Evolutionary conservation across 2,113 vertebrate genomes (phyloP), one percentile per base, ranked within the genome.

Genomic region (Elachura formosa): DNA sequence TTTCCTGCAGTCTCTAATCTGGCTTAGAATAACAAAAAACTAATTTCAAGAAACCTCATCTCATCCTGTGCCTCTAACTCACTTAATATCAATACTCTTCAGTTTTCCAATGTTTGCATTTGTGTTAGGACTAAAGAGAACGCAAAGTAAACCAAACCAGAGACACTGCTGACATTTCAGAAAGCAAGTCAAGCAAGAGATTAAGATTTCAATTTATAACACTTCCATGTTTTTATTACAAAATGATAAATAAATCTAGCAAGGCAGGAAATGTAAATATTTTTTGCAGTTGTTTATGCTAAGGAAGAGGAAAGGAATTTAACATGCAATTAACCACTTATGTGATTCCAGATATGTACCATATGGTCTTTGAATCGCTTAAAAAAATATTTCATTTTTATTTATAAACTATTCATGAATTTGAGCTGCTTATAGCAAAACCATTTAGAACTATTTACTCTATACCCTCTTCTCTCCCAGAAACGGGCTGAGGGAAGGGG

Each of bases 311-410:
- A 97, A 97, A 98, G 97, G 98, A 98, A 98, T 98, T 98, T 97
- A 97, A 96, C 97, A 96, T 95, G 94, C 96, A 97, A 98, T 98
- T 98, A 98, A 97, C 97, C 97, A 98, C 98, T 98, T 98, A 97
- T 94, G 96, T 97, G 98, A 97, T 94, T 96, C 94, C 52, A 95
- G 97, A 98, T 93, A 96, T 12, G 59, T 91, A 96, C 97, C 98
- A 98, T 96, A 97, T 98, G 98, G 95, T 91, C 79, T 90, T 79
- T 67, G 64, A 87, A 84, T 90, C 84, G 68, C 61, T 94, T 91
- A 84, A 87, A 92, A 86, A 96, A 96, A 90, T 72, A 93, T 67
- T 94, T 93, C 43, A 78, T 62, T 84, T 81, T 91, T 75, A 79
- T 84, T 90, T 90, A 85, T 59, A 81, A 80, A 86, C 72, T 90